phyloP scores from a whole-genome alignment of 1,140 invertebrate genomes.

The Sycobia sp. region DNA sequence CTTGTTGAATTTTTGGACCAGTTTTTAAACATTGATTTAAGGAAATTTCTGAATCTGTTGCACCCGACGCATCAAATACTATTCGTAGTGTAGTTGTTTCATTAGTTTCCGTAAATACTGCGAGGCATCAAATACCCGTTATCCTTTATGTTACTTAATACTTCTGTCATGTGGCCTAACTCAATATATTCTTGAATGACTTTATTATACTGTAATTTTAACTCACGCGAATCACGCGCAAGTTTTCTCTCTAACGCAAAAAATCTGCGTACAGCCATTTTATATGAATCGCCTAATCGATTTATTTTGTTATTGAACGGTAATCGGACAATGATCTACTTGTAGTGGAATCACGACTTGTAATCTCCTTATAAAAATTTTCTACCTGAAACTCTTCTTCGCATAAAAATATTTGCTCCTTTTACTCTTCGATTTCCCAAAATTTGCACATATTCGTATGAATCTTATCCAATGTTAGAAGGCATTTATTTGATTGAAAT shows the following conservation, averaged over 20 bases:
- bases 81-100: neutral
- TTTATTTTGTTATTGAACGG: neutral
- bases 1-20: neutral
- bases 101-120: neutral
- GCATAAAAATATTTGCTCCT: neutral
- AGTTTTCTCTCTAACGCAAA: neutral
- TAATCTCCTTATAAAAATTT: neutral
- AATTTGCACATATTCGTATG: neutral
- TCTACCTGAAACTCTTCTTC: neutral
- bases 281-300: too few species aligned
- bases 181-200: neutral
- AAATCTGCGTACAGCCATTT: neutral
- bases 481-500: too few species aligned
- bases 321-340: neutral
- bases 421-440: neutral
- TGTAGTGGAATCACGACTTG: neutral
- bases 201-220: neutral
- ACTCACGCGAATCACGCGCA: neutral
- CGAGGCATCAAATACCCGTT: neutral
- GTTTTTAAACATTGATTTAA: neutral
- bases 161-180: neutral
- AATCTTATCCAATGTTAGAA: too few species aligned
- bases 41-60: neutral
- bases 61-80: neutral
- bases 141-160: neutral